Percentiles rank a stretch among this genome's conserved stretches.
Conservation (phyloP, 1,140 invertebrate species). For the Tetramorium alpestre region DNA sequence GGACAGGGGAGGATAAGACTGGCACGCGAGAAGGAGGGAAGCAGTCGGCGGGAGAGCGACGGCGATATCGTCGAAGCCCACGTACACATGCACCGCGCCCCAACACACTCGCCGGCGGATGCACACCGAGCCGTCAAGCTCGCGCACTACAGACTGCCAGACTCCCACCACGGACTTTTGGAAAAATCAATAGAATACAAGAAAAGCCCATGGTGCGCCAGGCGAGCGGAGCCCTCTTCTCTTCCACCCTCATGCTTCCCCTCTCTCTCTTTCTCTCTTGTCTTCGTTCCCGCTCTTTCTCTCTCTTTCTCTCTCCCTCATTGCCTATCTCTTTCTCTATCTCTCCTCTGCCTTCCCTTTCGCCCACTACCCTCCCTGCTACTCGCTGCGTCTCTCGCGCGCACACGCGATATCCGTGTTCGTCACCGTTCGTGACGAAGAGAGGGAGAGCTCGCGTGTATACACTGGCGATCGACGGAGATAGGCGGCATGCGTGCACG, state of each 20-base stretch:
- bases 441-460: constrained; percentile 37
- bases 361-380: constrained; percentile 15
- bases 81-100: constrained; percentile 63
- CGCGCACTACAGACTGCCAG: constrained; percentile 79
- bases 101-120: background rate
- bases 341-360: constrained; percentile 45
- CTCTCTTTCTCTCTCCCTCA: background rate
- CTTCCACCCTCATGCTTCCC: constrained; percentile 33
- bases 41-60: constrained; percentile 41
- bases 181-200: constrained; percentile 86
- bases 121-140: constrained; percentile 68
- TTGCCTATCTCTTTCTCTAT: background rate
- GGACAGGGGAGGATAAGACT: constrained; percentile 44
- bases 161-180: constrained; percentile 82
- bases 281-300: background rate
- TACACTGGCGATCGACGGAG: constrained; percentile 45
- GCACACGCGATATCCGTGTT: constrained; percentile 37
- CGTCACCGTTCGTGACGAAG: constrained; percentile 12
- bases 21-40: constrained; percentile 43
- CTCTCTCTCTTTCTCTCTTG: constrained; percentile 17
- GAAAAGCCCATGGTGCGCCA: constrained; percentile 83
- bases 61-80: constrained; percentile 70
- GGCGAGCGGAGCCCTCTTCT: constrained; percentile 72
- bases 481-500: constrained; percentile 48
- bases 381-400: constrained; percentile 28